phyloP scores from a whole-genome alignment of 2,888 invertebrate species.

The Bombylius discolor region DNA sequence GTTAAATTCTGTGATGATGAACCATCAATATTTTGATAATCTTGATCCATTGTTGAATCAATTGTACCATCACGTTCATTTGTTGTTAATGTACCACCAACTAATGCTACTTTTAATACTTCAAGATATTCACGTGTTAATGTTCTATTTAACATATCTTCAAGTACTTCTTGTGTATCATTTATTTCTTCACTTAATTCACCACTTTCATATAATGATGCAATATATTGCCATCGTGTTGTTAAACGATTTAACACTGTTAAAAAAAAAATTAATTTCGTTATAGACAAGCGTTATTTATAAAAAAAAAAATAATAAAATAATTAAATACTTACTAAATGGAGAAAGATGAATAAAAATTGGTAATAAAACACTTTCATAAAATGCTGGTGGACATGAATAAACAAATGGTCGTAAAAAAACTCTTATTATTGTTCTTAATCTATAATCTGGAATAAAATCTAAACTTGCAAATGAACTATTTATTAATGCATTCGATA shows the following conservation, averaged over 20 bases:
- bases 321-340: slow-evolving; percentile 48
- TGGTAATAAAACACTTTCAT: slow-evolving; percentile 62
- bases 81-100: slow-evolving; percentile 49
- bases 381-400: slow-evolving; percentile 72
- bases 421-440: slow-evolving; percentile 68
- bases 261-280: slow-evolving; percentile 14
- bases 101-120: slow-evolving; percentile 59
- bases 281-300: neutral
- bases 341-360: slow-evolving; percentile 65
- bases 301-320: neutral
- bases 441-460: slow-evolving; percentile 70
- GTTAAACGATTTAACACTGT: slow-evolving; percentile 56
- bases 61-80: slow-evolving; percentile 34
- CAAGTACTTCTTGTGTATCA: slow-evolving; percentile 70
- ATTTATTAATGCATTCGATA: slow-evolving; percentile 59
- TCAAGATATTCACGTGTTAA: slow-evolving; percentile 81
- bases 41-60: slow-evolving; percentile 46
- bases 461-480: slow-evolving; percentile 41
- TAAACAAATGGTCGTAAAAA: slow-evolving; percentile 77
- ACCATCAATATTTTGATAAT: slow-evolving; percentile 58
- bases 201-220: slow-evolving; percentile 60
- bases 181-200: slow-evolving; percentile 62
- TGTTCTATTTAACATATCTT: slow-evolving; percentile 73
- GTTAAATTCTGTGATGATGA: slow-evolving; percentile 40
- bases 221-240: slow-evolving; percentile 67